phyloP scores from a whole-genome alignment of 1,140 invertebrate genomes.

The Globodera rostochiensis region DNA sequence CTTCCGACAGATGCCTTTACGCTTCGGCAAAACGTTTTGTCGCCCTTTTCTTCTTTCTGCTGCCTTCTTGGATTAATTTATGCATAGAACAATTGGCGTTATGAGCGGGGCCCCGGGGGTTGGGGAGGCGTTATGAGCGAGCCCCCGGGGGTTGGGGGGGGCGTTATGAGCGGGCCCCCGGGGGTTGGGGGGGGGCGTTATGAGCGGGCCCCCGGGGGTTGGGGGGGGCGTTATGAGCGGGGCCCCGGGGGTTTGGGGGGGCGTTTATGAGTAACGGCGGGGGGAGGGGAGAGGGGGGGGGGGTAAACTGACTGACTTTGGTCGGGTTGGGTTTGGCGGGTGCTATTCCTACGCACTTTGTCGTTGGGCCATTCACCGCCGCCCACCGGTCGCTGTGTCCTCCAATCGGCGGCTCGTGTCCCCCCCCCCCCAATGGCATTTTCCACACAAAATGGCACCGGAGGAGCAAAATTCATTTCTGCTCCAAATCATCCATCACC shows the following conservation, averaged over 20 bases:
- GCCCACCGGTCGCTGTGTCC: no score
- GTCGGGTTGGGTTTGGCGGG: background rate
- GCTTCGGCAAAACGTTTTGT: background rate
- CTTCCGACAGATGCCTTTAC: background rate
- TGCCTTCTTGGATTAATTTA: background rate
- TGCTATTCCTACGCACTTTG: background rate
- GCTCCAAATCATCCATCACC: background rate
- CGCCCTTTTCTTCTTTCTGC: background rate
- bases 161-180: background rate
- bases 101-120: background rate
- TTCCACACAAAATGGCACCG: background rate
- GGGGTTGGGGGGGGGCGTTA: no score
- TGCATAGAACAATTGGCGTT: background rate
- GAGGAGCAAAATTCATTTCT: background rate
- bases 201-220: no score
- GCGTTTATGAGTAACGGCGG: no score
- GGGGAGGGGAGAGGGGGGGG: no score
- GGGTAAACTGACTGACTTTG: background rate
- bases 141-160: no score
- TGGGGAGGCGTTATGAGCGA: no score
- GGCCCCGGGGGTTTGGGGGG: no score
- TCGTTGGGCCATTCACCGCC: background rate
- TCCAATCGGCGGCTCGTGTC: background rate
- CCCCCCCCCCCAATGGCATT: background rate
- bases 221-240: background rate